Evolutionary conservation across 2,888 invertebrate species (phyloP).

Genomic region (Argyresthia goedartella): DNA sequence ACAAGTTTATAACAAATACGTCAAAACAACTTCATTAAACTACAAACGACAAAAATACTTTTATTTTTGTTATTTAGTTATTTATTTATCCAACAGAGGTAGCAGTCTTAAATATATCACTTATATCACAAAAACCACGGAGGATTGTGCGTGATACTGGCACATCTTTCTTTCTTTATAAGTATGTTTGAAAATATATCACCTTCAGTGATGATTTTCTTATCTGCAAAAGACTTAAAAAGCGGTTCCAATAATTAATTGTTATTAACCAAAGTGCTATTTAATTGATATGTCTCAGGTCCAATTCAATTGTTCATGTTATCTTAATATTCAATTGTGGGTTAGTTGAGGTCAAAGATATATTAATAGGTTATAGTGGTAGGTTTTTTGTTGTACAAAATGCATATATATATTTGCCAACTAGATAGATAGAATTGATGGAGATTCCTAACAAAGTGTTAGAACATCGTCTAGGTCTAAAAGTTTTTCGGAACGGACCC

Average conservation of each 20-base stretch:
- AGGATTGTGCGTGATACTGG: not conserved
- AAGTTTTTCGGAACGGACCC: no score
- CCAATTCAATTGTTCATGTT: constrained; percentile 33
- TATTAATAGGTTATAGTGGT: not conserved
- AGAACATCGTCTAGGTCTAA: no score
- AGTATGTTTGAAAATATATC: not conserved
- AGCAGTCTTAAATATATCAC: no score
- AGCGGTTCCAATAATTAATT: constrained; percentile 54
- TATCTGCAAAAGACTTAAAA: constrained; percentile 20
- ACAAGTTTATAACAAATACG: no score
- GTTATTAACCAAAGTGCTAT: constrained; percentile 49
- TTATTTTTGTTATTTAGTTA: no score
- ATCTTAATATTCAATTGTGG: constrained; percentile 5
- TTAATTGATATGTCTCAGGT: constrained; percentile 46
- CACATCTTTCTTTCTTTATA: not conserved
- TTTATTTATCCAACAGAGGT: no score
- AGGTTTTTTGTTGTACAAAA: not conserved
- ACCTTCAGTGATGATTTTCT: constrained; percentile 4
- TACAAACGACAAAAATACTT: no score
- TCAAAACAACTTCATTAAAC: no score
- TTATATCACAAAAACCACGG: no score
- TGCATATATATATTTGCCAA: not conserved
- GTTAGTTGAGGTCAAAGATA: not conserved
- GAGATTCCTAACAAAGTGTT: no score
- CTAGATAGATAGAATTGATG: no score